These are phyloP conservation scores for Ectemnius lituratus DNA, from an alignment of 2,888 invertebrate genomes.

Conservation along the genomic window DNA sequence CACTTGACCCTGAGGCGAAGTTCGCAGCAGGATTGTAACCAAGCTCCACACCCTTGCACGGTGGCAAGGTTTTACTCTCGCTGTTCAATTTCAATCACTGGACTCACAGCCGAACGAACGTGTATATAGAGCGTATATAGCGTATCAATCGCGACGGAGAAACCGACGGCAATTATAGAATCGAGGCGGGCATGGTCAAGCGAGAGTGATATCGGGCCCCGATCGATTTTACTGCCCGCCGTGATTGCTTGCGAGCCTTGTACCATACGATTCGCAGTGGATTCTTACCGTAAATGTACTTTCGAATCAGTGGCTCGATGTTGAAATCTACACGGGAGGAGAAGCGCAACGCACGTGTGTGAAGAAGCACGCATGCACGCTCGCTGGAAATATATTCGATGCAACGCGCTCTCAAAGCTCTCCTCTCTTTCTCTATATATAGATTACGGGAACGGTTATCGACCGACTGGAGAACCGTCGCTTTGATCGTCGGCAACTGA, in stretches of 20 bases:
- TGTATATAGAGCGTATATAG: no score
- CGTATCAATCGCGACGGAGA: no score
- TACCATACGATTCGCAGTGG: constrained; percentile 24
- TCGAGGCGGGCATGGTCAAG: not conserved
- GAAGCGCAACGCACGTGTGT: constrained; percentile 10
- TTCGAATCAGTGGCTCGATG: constrained; percentile 21
- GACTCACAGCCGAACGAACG: no score
- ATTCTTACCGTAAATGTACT: not conserved
- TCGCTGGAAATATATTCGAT: constrained; percentile 60
- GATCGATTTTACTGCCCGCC: constrained; percentile 10
- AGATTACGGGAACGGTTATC: constrained; percentile 59
- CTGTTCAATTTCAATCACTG: not conserved
- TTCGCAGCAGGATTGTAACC: no score
- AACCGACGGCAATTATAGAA: no score
- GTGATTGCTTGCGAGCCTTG: constrained; percentile 8
- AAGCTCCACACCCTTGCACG: not conserved
- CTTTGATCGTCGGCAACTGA: constrained; percentile 53
- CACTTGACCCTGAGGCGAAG: no score
- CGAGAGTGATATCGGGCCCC: not conserved
- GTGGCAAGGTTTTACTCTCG: not conserved
- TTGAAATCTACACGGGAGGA: no score
- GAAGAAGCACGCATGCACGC: constrained; percentile 21
- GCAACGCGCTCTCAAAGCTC: constrained; percentile 54
- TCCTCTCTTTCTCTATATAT: constrained; percentile 53
- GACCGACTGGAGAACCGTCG: constrained; percentile 51